These are phyloP conservation scores for Drosophila guanche DNA, from an alignment of 1,140 invertebrate species.

Conservation along the genomic window DNA sequence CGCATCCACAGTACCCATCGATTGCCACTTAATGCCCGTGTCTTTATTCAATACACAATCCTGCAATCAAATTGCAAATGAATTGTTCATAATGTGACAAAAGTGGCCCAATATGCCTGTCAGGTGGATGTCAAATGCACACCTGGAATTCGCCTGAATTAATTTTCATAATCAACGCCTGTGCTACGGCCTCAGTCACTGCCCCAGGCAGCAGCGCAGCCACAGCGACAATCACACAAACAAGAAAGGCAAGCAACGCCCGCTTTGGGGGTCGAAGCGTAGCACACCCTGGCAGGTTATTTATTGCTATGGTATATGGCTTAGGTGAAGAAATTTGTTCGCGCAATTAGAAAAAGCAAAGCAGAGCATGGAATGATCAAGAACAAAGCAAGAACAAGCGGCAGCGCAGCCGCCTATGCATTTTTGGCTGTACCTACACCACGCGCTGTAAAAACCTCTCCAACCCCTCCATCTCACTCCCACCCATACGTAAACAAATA, in stretches of 20 bases:
- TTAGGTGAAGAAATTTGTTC: too few relatives aligned
- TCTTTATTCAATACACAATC: constrained; percentile 1
- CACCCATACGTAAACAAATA: too few relatives aligned
- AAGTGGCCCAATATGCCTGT: constrained; percentile 26
- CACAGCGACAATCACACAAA: constrained; percentile 15
- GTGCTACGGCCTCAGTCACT: constrained; percentile 2
- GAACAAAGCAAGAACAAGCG: too few relatives aligned
- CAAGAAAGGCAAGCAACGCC: constrained; percentile 1
- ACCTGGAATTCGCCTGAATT: constrained; percentile 23
- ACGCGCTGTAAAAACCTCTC: too few relatives aligned
- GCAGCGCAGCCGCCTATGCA: too few relatives aligned
- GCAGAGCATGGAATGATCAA: too few relatives aligned
- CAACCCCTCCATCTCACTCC: too few relatives aligned
- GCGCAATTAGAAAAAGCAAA: too few relatives aligned
- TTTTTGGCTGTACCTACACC: too few relatives aligned
- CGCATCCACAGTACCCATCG: too few relatives aligned
- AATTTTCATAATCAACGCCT: constrained; percentile 45
- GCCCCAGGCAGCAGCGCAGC: constrained; percentile 10
- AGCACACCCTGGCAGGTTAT: neutral
- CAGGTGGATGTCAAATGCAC: constrained; percentile 24
- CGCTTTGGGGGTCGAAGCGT: constrained; percentile 2
- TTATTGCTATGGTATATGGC: neutral
- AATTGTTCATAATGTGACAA: constrained; percentile 42
- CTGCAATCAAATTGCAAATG: constrained; percentile 22
- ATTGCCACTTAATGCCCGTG: too few relatives aligned